These are phyloP conservation scores for Aramus guarauna DNA, from an alignment of 2,113 vertebrate species.

Conservation along the genomic window DNA sequence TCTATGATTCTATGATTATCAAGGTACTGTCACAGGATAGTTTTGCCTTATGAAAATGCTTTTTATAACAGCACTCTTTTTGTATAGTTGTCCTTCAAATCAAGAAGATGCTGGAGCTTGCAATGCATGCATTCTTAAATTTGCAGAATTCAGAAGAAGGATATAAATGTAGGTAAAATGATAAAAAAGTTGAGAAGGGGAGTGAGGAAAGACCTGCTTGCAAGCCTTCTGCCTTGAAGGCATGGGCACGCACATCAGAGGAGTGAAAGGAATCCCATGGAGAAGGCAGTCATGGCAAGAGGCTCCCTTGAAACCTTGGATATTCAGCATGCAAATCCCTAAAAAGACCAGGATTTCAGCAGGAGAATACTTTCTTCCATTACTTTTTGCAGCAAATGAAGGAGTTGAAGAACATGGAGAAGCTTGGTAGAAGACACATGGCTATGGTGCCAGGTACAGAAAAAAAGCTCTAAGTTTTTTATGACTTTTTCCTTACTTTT, in stretches of 20 bases:
- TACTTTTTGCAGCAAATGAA: background rate
- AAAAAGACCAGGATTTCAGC: background rate
- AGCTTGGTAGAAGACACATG: background rate
- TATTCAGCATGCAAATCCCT: background rate
- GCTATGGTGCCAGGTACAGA: background rate
- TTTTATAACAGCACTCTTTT: background rate
- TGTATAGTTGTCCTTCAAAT: background rate
- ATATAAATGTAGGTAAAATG: background rate
- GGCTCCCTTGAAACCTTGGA: background rate
- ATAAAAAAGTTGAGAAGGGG: background rate
- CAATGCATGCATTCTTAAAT: background rate
- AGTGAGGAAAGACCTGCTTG: background rate
- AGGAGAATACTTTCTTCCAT: background rate
- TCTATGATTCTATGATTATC: background rate
- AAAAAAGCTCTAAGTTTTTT: background rate
- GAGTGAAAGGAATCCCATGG: background rate
- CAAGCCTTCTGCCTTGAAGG: background rate
- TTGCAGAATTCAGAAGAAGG: background rate
- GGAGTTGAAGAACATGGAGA: background rate
- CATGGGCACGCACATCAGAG: rapidly evolving
- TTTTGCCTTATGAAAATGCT: background rate
- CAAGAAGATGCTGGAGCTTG: background rate
- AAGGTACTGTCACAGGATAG: background rate
- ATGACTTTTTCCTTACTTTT: background rate
- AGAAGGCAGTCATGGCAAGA: background rate